Evolutionary conservation across 2,888 invertebrate species (phyloP).

Genomic region (Stenurella melanura): DNA sequence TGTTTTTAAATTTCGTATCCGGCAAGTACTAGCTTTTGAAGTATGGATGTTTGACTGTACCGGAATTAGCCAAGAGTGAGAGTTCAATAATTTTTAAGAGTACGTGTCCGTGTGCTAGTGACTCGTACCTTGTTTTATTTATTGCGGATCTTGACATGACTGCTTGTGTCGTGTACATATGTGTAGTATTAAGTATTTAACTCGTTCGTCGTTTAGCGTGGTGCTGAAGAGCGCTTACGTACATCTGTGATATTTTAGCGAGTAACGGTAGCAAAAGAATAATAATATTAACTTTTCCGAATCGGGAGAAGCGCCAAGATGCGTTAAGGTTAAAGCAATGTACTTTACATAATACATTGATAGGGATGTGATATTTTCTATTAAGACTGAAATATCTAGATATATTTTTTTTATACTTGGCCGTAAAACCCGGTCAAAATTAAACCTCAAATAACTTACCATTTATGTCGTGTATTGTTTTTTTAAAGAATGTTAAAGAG

Average conservation of each 20-base stretch:
- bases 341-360: slow-evolving; percentile 61
- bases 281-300: slow-evolving; percentile 72
- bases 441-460: slow-evolving; percentile 51
- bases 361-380: slow-evolving; percentile 75
- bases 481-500: slow-evolving; percentile 54
- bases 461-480: slow-evolving; percentile 54
- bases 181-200: slow-evolving; percentile 69
- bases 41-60: slow-evolving; percentile 65
- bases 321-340: slow-evolving; percentile 51
- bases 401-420: slow-evolving; percentile 69
- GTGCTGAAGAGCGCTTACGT: slow-evolving; percentile 67
- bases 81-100: slow-evolving; percentile 69
- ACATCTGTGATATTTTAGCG: slow-evolving; percentile 74
- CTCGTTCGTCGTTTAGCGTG: slow-evolving; percentile 69
- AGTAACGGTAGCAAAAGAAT: slow-evolving; percentile 73
- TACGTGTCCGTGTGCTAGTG: slow-evolving; percentile 69
- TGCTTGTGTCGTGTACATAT: slow-evolving; percentile 69
- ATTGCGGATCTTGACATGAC: slow-evolving; percentile 69
- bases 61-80: slow-evolving; percentile 65
- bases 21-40: slow-evolving; percentile 49
- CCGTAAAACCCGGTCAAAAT: slow-evolving; percentile 48
- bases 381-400: slow-evolving; percentile 74
- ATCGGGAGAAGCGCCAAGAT: slow-evolving; percentile 70
- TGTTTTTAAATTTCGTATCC: slow-evolving; percentile 36
- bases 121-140: slow-evolving; percentile 62